These are phyloP conservation scores for Laspeyria flexula DNA, from an alignment of 2,888 invertebrate genomes.

Conservation along the genomic window DNA sequence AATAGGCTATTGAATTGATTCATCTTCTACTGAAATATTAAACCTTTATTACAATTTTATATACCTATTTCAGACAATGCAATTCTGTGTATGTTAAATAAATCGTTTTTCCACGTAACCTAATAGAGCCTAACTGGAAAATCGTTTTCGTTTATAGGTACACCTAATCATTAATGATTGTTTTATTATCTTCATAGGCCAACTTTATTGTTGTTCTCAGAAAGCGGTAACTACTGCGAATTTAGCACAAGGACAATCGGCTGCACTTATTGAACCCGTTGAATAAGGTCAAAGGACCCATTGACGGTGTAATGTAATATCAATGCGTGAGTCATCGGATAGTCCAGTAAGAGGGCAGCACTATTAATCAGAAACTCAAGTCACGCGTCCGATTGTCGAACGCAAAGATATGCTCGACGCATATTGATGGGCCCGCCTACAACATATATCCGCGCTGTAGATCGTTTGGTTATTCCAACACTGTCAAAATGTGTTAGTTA, in stretches of 20 bases:
- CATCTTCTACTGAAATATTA: no score
- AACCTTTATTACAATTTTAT: no score
- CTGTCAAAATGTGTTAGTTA: slow-evolving; percentile 59
- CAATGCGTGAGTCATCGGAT: slow-evolving; percentile 76
- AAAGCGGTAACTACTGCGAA: slow-evolving; percentile 66
- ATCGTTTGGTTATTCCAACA: slow-evolving; percentile 60
- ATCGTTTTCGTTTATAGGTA: slow-evolving; percentile 9
- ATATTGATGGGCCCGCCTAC: slow-evolving; percentile 75
- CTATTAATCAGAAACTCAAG: slow-evolving; percentile 70
- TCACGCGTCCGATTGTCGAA: slow-evolving; percentile 70
- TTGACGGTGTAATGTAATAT: slow-evolving; percentile 69
- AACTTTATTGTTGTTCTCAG: slow-evolving; percentile 70
- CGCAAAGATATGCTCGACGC: slow-evolving; percentile 60
- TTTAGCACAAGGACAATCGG: slow-evolving; percentile 77
- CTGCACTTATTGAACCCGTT: slow-evolving; percentile 72
- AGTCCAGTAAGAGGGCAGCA: slow-evolving; percentile 66
- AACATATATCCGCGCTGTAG: slow-evolving; percentile 59
- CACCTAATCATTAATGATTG: slow-evolving; percentile 33
- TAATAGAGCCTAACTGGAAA: not conserved
- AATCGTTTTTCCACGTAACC: not conserved
- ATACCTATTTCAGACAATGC: no score
- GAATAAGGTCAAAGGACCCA: slow-evolving; percentile 81
- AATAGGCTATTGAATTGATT: no score
- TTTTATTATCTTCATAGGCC: slow-evolving; percentile 49
- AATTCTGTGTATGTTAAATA: no score